Percentiles rank a stretch among this genome's conserved stretches.
Conservation (phyloP, 2,113 vertebrate species). For the Barbus barbus region DNA sequence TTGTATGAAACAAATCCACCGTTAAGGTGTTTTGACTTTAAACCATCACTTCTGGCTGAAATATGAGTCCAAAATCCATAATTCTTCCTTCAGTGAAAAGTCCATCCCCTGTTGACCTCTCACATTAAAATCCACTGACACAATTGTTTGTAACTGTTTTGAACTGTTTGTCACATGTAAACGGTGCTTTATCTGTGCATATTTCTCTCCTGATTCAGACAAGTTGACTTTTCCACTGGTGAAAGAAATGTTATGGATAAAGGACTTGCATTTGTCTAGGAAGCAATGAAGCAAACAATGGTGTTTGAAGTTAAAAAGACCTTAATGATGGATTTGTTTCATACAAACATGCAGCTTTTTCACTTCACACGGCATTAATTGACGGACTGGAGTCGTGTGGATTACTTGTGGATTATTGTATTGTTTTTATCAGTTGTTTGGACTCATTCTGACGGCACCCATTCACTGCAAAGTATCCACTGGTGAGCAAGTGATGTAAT, state of each 20-base stretch:
- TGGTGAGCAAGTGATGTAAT: background rate
- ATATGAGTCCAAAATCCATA: background rate
- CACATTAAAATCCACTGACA: background rate
- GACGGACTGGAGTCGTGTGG: too few species aligned
- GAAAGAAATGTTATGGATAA: background rate
- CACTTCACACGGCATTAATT: too few species aligned
- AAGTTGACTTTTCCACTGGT: too few species aligned
- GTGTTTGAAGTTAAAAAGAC: background rate
- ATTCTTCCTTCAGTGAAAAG: background rate
- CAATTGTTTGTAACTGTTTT: too few species aligned
- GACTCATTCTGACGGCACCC: background rate
- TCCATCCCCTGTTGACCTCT: too few species aligned
- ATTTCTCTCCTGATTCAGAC: too few species aligned
- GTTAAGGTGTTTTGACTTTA: background rate
- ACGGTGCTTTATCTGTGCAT: too few species aligned
- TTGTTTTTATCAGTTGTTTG: background rate
- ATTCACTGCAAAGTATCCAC: background rate
- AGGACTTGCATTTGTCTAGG: background rate
- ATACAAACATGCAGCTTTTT: too few species aligned
- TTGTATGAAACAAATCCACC: background rate
- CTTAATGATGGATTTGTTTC: background rate
- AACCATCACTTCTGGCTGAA: too few species aligned
- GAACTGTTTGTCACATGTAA: too few species aligned
- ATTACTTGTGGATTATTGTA: too few species aligned
- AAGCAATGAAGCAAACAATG: background rate